phyloP scores from a whole-genome alignment of 2,888 invertebrate genomes.

The Digitonthophagus gazella region DNA sequence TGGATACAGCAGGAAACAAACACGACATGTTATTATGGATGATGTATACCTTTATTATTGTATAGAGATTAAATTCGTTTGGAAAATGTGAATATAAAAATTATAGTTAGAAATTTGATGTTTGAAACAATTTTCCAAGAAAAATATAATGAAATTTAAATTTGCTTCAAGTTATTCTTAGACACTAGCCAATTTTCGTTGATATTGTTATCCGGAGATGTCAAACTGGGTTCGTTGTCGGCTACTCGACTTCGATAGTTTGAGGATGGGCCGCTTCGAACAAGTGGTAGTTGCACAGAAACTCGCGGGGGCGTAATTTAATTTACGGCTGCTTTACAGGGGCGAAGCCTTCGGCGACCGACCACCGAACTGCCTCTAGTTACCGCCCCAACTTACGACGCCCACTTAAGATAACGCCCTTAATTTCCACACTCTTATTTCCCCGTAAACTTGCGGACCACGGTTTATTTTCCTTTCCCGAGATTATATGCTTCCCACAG shows the following conservation, averaged over 20 bases:
- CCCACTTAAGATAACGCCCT: conserved; percentile 14
- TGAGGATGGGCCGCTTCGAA: background rate
- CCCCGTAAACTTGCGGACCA: conserved; percentile 8
- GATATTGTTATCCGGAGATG: background rate
- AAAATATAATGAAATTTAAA: too few species aligned
- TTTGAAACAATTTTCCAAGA: too few species aligned
- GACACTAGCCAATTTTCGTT: background rate
- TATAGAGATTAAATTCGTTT: too few species aligned
- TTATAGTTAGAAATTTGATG: too few species aligned
- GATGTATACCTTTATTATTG: too few species aligned
- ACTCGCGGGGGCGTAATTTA: conserved; percentile 12
- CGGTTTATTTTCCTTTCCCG: conserved; percentile 10
- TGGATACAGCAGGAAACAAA: too few species aligned
- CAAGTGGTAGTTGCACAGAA: background rate
- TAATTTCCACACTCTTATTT: conserved; percentile 17
- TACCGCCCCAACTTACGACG: conserved; percentile 3
- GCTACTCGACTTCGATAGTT: background rate
- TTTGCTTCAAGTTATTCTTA: too few species aligned
- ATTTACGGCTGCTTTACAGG: conserved; percentile 11
- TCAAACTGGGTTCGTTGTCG: background rate
- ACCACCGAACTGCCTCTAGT: conserved; percentile 1
- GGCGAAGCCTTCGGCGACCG: background rate
- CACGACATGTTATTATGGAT: too few species aligned
- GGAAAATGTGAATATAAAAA: too few species aligned
- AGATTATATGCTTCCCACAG: background rate